Conservation (phyloP, 2,797 vertebrate genomes). For the Orestias chungarensis region DNA sequence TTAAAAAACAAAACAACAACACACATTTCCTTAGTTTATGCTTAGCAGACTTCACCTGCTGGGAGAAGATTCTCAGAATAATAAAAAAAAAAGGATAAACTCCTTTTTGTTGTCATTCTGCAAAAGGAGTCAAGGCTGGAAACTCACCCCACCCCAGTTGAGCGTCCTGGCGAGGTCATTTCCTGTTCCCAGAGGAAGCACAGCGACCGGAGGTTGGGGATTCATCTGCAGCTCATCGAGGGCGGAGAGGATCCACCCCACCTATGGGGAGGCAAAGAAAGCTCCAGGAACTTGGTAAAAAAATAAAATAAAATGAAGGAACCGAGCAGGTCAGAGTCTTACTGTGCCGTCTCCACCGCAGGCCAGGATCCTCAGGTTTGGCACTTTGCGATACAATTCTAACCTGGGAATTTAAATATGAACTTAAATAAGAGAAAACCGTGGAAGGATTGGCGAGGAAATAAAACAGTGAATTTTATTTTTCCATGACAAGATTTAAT, state of each 20-base stretch:
- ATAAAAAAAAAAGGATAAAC: conserved; percentile 7
- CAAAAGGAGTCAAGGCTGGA: conserved; percentile 45
- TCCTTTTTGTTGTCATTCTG: conserved; percentile 12
- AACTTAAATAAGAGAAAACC: conserved; percentile 15
- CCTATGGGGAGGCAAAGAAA: conserved; percentile 74
- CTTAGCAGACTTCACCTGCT: background rate
- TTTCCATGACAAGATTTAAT: background rate
- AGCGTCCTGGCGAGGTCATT: conserved; percentile 98
- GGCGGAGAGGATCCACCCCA: conserved; percentile 98
- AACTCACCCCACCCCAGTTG: conserved; percentile 99
- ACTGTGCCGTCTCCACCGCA: conserved; percentile 98
- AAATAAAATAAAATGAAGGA: background rate
- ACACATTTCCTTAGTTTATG: background rate
- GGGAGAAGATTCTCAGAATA: no score
- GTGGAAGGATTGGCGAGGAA: background rate
- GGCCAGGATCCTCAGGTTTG: conserved; percentile 95
- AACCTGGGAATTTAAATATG: conserved; percentile 75
- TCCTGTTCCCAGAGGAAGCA: conserved; percentile 97
- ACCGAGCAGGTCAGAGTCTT: no score
- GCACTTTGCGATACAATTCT: conserved; percentile 97
- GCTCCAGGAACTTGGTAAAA: background rate
- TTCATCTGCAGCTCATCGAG: conserved; percentile 94
- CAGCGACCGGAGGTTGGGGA: conserved; percentile 94
- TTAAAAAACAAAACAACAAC: background rate
- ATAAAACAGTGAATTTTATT: background rate